Evolutionary conservation across 2,797 vertebrate genomes (phyloP), one percentile per base, ranked within the genome.

Genomic region (Characodon lateralis): DNA sequence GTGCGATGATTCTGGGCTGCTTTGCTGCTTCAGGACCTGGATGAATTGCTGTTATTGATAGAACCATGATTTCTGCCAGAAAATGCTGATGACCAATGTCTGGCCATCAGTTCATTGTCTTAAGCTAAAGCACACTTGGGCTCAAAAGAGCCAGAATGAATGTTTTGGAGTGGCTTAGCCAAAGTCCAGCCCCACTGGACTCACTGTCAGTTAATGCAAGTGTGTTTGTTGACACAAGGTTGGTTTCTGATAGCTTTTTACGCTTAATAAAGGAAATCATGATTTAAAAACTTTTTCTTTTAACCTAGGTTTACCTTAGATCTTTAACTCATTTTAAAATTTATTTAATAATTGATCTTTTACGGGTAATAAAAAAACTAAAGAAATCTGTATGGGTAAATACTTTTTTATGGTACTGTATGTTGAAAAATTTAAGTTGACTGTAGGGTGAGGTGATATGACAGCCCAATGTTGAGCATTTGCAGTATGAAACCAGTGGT

Each of bases 401-500:
- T 66, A 13, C 1, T 24, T 24, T 66, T 66, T 63, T 39, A 10
- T 24, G 20, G 35, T 39, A 24, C 35, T 24, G 6, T 22, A 55
- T 55, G 8, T 8, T 24, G 22, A 66, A 22, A 66, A 24, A 73
- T 8, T 24, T 43, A 24, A 55, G 39, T 43, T 72, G 18, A 43
- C 6, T 74, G 75, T 56, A 63, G 63, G 13, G 18, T 59, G 56
- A 56, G 68, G 24, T 58, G 50, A 80, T 41, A 31, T 31, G 71
- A 61, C 59, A 48, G 48, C 71, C 43, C 63, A 81, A 63, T 59
- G 12, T 1, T 63, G 55, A 50, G 31, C 46, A 55, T 78, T 84
- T 81, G 68, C 14, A 18, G 53, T 8, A 51, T 68, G 28, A 83
- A 75, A 50, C 14, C 39, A 69, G 26, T 50, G 51, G 55, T 51